These are phyloP conservation scores for Thunnus maccoyii DNA, from an alignment of 2,113 vertebrate species.

Conservation along the genomic window DNA sequence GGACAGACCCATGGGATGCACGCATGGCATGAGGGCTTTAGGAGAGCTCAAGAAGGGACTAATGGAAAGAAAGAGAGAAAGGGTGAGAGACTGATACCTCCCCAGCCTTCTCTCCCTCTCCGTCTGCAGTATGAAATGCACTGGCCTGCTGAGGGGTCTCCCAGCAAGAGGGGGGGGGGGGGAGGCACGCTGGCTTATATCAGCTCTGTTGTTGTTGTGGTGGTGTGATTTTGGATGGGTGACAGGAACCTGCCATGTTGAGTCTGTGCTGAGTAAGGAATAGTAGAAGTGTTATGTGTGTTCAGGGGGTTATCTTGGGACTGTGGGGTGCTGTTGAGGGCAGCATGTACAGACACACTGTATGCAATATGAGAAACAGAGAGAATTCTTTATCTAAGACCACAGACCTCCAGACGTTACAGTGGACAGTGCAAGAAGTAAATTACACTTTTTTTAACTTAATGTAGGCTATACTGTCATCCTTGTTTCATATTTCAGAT, in stretches of 20 bases:
- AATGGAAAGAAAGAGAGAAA: neutral
- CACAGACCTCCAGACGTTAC: constrained; percentile 23
- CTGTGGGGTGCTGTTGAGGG: constrained; percentile 28
- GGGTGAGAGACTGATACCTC: constrained; percentile 1
- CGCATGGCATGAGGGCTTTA: constrained; percentile 3
- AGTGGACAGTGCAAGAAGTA: constrained; percentile 11
- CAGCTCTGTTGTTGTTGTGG: constrained; percentile 18
- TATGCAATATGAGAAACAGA: constrained; percentile 59
- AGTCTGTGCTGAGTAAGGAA: constrained; percentile 52
- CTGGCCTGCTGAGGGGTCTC: constrained; percentile 6
- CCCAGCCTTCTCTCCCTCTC: neutral
- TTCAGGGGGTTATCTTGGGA: constrained; percentile 51
- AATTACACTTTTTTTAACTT: too few species aligned
- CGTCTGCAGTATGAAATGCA: neutral
- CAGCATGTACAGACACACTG: constrained; percentile 41
- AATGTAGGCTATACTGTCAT: too few species aligned
- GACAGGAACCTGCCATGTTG: constrained; percentile 37
- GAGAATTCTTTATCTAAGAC: constrained; percentile 44
- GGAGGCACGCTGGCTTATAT: neutral
- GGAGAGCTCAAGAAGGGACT: constrained; percentile 10
- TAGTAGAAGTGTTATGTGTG: constrained; percentile 25
- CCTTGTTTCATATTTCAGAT: too few species aligned
- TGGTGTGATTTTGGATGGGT: constrained; percentile 29
- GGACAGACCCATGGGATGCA: constrained; percentile 61
- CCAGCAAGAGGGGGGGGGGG: neutral